Percentiles rank a stretch among this genome's conserved stretches.
phyloP scores from a whole-genome alignment of 2,797 vertebrate genomes.

The Myotis pilosus region DNA sequence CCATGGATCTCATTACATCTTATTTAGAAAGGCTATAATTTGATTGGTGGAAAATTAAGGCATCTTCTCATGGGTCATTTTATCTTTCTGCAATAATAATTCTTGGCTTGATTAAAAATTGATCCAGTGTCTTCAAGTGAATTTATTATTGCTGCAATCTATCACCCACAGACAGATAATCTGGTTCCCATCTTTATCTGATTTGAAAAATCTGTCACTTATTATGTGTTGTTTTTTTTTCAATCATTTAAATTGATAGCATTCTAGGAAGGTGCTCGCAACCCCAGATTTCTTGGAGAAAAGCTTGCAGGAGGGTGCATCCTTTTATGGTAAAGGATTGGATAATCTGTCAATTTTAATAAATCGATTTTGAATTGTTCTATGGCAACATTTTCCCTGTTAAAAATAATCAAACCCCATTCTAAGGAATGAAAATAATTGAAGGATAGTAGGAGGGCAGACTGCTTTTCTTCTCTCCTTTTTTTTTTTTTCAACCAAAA shows the following conservation, averaged over 20 bases:
- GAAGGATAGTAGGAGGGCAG: slow-evolving; percentile 11
- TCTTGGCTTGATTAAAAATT: slow-evolving; percentile 99
- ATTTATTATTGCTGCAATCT: slow-evolving; percentile 99
- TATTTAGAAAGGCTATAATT: slow-evolving; percentile 96
- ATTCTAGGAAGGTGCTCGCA: slow-evolving; percentile 79
- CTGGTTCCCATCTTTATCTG: slow-evolving; percentile 99
- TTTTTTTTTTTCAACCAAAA: background rate
- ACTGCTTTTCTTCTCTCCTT: background rate
- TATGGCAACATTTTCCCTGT: slow-evolving; percentile 77
- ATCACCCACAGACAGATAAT: slow-evolving; percentile 99
- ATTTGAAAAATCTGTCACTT: slow-evolving; percentile 95
- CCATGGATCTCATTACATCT: slow-evolving; percentile 93
- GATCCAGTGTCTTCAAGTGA: slow-evolving; percentile 99
- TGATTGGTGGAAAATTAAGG: slow-evolving; percentile 99
- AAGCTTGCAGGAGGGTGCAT: slow-evolving; percentile 56
- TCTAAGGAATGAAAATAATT: slow-evolving; percentile 68
- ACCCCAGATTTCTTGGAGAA: slow-evolving; percentile 78
- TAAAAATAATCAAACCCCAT: slow-evolving; percentile 64
- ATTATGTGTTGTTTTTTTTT: slow-evolving; percentile 89
- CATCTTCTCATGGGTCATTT: slow-evolving; percentile 99
- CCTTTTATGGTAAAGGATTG: slow-evolving; percentile 77
- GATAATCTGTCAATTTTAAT: slow-evolving; percentile 82
- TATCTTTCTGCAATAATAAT: slow-evolving; percentile 99
- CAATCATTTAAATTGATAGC: slow-evolving; percentile 89
- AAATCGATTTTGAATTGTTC: slow-evolving; percentile 78